These are phyloP conservation scores for Euwallacea similis DNA, from an alignment of 1,140 invertebrate species.

Conservation along the genomic window DNA sequence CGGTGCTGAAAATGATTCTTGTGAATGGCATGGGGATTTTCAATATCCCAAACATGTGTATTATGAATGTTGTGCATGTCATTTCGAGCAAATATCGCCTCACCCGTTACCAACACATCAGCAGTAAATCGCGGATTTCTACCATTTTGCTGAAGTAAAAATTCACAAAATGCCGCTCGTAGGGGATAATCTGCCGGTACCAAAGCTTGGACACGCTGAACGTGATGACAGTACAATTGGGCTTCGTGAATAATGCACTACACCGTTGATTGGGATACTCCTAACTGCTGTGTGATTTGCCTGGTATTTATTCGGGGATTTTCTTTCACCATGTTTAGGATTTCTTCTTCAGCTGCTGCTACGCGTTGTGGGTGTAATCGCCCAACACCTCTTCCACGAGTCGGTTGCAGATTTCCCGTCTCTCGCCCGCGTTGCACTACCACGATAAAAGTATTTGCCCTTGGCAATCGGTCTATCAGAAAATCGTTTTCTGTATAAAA, in stretches of 20 bases:
- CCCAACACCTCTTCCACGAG: too few species aligned
- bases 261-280: background rate
- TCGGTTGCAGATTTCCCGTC: too few species aligned
- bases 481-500: too few species aligned
- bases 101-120: background rate
- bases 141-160: background rate
- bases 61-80: too few species aligned
- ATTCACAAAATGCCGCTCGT: background rate
- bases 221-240: background rate
- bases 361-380: too few species aligned
- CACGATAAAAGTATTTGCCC: too few species aligned
- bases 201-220: background rate
- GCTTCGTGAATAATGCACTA: background rate
- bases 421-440: too few species aligned
- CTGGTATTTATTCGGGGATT: too few species aligned
- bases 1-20: background rate
- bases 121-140: background rate
- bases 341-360: too few species aligned
- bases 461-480: too few species aligned
- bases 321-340: too few species aligned
- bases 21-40: background rate
- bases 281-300: too few species aligned
- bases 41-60: background rate
- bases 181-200: slow-evolving; percentile 1
- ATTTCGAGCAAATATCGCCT: slow-evolving; percentile 2